Base-by-base conservation (phyloP, 2,113 vertebrate genomes). In the Stegastes partitus region DNA sequence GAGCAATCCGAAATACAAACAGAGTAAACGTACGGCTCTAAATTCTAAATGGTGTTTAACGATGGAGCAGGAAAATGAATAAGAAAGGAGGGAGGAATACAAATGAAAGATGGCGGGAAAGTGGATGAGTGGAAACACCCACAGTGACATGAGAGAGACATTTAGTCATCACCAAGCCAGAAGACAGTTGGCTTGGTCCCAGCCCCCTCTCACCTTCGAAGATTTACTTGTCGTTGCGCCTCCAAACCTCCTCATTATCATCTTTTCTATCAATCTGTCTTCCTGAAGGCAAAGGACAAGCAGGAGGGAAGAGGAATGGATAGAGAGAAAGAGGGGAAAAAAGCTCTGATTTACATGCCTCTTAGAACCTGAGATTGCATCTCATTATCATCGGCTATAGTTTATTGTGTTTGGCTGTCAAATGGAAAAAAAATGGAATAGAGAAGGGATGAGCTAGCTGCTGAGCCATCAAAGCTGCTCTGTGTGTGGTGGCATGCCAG, bases 401-500 rank as follows among this genome's bases (percentile, higher is more conserved):
- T 90, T 92, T 91, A 90, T 91, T 85, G 76, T 85, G 68, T 82
- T 81, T 86, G 73, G 58, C 66, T 82, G 81, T 86, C 84, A 87
- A 77, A 81, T 75, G 26, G 71, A 55, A 74, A 68, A 84, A 61
- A 81, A 69, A 83, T 76, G 25, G 54, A 77, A 11, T 2, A 50
- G 70, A 54, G 69, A 71, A 78, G 47, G 15, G 76, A 87, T 85
- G 79, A 84, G 85, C 49, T 77, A 26, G 77, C 69, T 86, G 79
- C 86, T 87, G 84, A 87, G 88, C 74, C 83, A 85, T 87, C 83
- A 83, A 64, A 81, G 88, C 87, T 80, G 39, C 74, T 62, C 63
- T 45, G 45, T 78, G n/a, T 63, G 77, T 77, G 74, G 70, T 77
- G 54, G 64, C 39, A 55, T 63, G 80, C 82, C 76, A 82, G 57